phyloP scores from a whole-genome alignment of 2,113 vertebrate genomes.

The Cervus canadensis region DNA sequence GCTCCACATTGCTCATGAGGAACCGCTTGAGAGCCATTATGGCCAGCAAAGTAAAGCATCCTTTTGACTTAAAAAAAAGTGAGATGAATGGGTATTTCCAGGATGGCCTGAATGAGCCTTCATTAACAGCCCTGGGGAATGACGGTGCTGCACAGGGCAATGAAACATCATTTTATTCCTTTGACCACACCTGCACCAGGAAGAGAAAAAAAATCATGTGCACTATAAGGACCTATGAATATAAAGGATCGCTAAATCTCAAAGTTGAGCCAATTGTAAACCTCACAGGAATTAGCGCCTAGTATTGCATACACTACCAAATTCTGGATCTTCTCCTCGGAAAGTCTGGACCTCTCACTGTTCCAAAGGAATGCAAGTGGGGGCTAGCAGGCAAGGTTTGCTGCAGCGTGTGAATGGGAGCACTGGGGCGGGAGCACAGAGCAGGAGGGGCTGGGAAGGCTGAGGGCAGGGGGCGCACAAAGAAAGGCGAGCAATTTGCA shows the following conservation, averaged over 20 bases:
- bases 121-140: conserved; percentile 12
- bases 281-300: background rate
- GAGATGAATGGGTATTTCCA: conserved; percentile 53
- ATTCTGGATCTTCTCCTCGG: background rate
- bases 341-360: background rate
- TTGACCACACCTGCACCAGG: background rate
- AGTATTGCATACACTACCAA: background rate
- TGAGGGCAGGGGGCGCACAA: background rate
- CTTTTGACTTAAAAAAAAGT: conserved; percentile 19
- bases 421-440: background rate
- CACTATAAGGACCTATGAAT: background rate
- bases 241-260: background rate
- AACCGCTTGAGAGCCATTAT: conserved; percentile 39
- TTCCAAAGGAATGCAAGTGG: background rate
- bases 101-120: conserved; percentile 10
- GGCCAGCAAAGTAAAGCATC: background rate
- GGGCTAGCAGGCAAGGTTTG: background rate
- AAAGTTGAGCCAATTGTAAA: background rate
- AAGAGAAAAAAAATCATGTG: background rate
- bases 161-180: background rate
- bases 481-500: conserved; percentile 46
- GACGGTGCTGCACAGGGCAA: background rate
- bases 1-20: conserved; percentile 45
- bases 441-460: background rate
- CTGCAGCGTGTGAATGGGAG: background rate